phyloP scores from a whole-genome alignment of 2,888 invertebrate genomes.

The Ctena decussata region DNA sequence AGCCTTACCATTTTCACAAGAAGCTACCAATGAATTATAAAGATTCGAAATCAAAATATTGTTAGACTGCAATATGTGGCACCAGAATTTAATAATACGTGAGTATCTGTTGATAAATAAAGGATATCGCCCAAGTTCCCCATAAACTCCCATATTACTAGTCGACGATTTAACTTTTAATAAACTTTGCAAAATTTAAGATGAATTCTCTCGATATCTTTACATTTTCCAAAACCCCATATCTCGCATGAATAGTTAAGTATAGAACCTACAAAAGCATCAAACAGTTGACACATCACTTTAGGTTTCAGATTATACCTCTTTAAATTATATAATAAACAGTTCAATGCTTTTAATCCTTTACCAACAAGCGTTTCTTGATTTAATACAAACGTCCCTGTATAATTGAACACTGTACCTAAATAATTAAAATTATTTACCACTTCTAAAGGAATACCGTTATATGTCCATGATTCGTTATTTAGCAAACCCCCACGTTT shows the following conservation, averaged over 20 bases:
- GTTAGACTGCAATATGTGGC: neutral
- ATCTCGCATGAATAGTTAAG: constrained; percentile 32
- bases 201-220: constrained; percentile 33
- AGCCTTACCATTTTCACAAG: too few species aligned
- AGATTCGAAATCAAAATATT: too few species aligned
- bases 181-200: too few species aligned
- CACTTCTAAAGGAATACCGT: neutral
- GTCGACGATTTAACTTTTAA: too few species aligned
- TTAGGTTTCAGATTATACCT: neutral
- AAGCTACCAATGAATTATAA: neutral
- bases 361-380: constrained; percentile 11
- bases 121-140: constrained; percentile 21
- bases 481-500: neutral
- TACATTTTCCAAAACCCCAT: constrained; percentile 14
- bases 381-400: constrained; percentile 9
- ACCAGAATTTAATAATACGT: constrained; percentile 29
- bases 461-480: constrained; percentile 30
- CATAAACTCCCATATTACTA: too few species aligned
- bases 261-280: constrained; percentile 33
- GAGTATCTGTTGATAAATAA: constrained; percentile 18
- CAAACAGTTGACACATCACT: constrained; percentile 36
- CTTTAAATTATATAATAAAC: constrained; percentile 10
- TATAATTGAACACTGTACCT: constrained; percentile 22
- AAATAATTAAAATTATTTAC: constrained; percentile 32
- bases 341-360: constrained; percentile 26